phyloP scores from a whole-genome alignment of 2,113 vertebrate species.

The Halichoerus grypus region DNA sequence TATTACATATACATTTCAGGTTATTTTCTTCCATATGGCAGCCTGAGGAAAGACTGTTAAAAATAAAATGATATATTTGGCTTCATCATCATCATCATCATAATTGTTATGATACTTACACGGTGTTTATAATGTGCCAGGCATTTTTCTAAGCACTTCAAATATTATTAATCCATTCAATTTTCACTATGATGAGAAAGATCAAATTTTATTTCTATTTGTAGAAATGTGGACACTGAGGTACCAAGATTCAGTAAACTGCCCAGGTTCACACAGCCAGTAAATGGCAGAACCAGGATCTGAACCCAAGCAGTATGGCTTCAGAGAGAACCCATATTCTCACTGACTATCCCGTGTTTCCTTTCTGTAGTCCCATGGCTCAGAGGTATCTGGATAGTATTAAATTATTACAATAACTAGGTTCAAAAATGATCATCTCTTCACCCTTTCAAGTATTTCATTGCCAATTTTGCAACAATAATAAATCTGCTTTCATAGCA shows the following conservation, averaged over 20 bases:
- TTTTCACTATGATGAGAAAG: neutral
- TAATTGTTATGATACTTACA: neutral
- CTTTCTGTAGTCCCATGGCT: neutral
- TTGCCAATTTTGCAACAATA: neutral
- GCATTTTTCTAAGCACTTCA: neutral
- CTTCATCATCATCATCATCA: neutral
- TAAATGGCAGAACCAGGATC: neutral
- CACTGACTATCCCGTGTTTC: neutral
- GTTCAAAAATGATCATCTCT: neutral
- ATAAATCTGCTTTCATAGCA: neutral
- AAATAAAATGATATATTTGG: slow-evolving; percentile 8
- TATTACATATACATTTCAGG: neutral
- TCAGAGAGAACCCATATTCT: neutral
- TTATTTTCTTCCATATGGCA: slow-evolving; percentile 24
- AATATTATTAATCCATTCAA: neutral
- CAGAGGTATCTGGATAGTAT: neutral
- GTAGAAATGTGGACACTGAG: neutral
- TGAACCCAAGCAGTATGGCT: neutral
- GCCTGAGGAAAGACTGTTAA: neutral
- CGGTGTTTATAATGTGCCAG: neutral
- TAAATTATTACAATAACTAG: neutral
- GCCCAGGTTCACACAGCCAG: neutral
- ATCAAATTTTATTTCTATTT: slow-evolving; percentile 43
- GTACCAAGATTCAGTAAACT: neutral
- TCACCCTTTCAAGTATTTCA: neutral